Base-by-base conservation (phyloP, 2,888 invertebrate species). In the Gastrophysa polygoni region DNA sequence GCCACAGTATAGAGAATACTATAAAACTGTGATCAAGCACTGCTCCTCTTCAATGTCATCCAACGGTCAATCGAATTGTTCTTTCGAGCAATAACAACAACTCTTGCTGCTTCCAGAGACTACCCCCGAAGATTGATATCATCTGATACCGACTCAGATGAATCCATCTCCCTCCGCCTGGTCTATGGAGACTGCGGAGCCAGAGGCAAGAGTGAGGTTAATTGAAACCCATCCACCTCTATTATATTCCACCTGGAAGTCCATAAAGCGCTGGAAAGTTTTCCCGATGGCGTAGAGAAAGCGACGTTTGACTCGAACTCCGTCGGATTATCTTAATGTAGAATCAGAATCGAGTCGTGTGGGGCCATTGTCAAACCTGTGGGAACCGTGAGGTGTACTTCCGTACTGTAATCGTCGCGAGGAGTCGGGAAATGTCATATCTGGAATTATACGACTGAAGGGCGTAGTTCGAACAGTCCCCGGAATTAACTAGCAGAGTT, bases 221-320 rank as follows among this genome's bases (percentile, higher is more conserved):
- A 80, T 80, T 80, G 79, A 80, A 80, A 79, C 73, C 78, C 76
- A 78, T 79, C 78, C 75, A 78, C 78, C 78, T 78, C 77, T 74
- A 78, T 79, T 80, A 74, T 73, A 77, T 74, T 77, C 75, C 77
- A 80, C 80, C 80, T 79, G 78, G 77, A 65, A 71, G 68, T 72
- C 70, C 68, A 71, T 73, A 74, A 75, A 77, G 76, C 75, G 72
- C 70, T 70, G 71, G 73, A 73, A 77, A 78, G 73, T 77, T 75
- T 75, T 75, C 74, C 73, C 64, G 68, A 38, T 38, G 7, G 71
- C 69, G 68, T 70, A 72, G 72, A 67, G 66, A 64, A 63, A 66
- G 68, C 61, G 68, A 66, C 68, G 63, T 57, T 52, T 34, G 18
- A 7, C 24, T 43, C 24, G 43, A 54, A 24, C 43, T 43, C 48